phyloP scores from a whole-genome alignment of 1,140 invertebrate genomes.

The Sarcophaga peregrina region DNA sequence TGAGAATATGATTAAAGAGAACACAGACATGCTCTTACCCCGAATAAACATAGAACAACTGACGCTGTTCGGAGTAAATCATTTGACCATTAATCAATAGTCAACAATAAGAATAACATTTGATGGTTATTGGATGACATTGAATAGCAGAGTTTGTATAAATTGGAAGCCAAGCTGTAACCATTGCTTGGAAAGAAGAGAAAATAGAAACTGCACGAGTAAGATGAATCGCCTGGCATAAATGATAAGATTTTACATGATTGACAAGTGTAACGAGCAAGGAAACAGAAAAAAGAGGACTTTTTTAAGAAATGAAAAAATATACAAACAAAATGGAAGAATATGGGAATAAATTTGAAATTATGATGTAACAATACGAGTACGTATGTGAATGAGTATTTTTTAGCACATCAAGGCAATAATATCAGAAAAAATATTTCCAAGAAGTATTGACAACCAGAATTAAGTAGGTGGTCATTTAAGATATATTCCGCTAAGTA shows the following conservation, averaged over 20 bases:
- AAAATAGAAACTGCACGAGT: not conserved
- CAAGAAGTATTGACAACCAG: too few relatives aligned
- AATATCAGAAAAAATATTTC: too few relatives aligned
- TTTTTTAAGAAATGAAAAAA: not conserved
- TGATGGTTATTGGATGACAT: not conserved
- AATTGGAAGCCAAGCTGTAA: not conserved
- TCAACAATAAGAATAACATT: slow-evolving; percentile 11
- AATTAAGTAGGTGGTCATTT: too few relatives aligned
- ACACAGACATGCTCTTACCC: not conserved
- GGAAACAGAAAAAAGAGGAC: too few relatives aligned
- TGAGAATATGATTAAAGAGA: not conserved
- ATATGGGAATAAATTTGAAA: not conserved
- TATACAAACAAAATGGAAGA: not conserved
- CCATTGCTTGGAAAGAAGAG: not conserved
- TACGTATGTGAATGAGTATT: too few relatives aligned
- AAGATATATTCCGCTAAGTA: too few relatives aligned
- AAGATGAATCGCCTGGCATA: not conserved
- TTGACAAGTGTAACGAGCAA: not conserved
- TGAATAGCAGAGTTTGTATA: not conserved
- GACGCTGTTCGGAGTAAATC: not conserved
- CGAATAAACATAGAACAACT: not conserved
- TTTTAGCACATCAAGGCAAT: too few relatives aligned
- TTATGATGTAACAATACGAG: too few relatives aligned
- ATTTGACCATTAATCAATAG: slow-evolving; percentile 18
- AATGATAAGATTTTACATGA: not conserved